Conservation (phyloP, 64 coral and sea anemone genomes). For the Exaiptasia diaphana region DNA sequence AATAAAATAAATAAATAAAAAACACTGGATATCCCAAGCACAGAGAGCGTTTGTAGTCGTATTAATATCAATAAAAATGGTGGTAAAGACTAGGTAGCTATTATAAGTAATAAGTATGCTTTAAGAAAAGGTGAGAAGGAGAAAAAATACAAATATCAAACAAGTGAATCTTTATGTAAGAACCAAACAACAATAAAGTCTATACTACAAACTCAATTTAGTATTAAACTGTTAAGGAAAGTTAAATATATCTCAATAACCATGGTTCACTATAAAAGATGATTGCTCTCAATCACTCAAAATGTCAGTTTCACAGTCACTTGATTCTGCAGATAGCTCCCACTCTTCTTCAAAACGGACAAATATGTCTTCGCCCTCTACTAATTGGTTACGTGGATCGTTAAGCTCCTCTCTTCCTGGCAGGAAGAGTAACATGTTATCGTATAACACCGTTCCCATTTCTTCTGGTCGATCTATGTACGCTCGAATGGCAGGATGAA, state of each 20-base stretch:
- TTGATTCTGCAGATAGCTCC: not conserved
- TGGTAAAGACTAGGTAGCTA: too few species aligned
- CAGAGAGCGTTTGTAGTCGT: too few species aligned
- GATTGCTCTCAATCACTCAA: not conserved
- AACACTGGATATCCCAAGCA: too few species aligned
- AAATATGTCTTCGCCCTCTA: not conserved
- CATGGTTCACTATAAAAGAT: not conserved
- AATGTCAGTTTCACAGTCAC: not conserved
- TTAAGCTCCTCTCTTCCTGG: not conserved
- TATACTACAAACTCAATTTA: not conserved
- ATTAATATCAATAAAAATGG: too few species aligned
- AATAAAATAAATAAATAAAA: too few species aligned
- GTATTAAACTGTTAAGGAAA: not conserved
- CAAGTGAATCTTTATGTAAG: not conserved
- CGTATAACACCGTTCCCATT: not conserved
- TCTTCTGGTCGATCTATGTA: not conserved
- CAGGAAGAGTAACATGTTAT: not conserved
- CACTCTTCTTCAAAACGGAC: not conserved
- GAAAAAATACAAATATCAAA: not conserved
- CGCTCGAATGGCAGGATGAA: not conserved
- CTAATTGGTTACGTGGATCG: not conserved
- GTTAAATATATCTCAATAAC: not conserved
- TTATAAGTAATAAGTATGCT: too few species aligned
- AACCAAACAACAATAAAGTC: not conserved
- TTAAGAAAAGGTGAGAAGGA: not conserved